Base-by-base conservation (phyloP, 2,888 invertebrate species). In the Scrobipalpa atriplicella region DNA sequence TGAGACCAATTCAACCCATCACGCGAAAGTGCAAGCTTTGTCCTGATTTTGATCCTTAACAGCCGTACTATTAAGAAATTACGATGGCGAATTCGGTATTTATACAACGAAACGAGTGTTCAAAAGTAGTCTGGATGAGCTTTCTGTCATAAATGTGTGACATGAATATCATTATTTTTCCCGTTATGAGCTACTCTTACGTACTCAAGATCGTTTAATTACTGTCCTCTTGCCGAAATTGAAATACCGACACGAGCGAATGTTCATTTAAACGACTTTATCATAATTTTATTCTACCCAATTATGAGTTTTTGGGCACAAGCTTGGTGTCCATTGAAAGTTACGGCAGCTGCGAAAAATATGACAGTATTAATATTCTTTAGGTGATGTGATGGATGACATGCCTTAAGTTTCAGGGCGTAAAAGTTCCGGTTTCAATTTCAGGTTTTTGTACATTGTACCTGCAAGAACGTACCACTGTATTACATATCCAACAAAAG, bases 131-230 rank as follows among this genome's bases (percentile, higher is more conserved):
- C 19, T 21, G 19, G 13, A 18, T 52, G 52, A 18, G 13, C 9
- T 56, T 56, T 19, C 21, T 21, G 21, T 56, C 54, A 21, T 13
- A 56, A 5, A n/a, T 21, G 21, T 21, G 21, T 21, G 54, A 21
- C 21, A 13, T 19, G 54, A 56, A 56, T 21, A 21, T 56, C 19
- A 70, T 68, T 56, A 70, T 68, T 66, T 65, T 69, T 69, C 64
- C 66, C 68, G 65, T 65, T 16, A 66, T 16, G 47, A 47, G 47
- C 47, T 47, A 29, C 13, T 56, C 21, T 13, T 56, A 21, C 21
- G 54, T 13, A 21, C 21, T 56, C 11, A 29, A 56, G 2, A 19
- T 21, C 19, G 21, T 56, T 56, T 56, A 10, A 21, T 21, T 52
- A 52, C 52, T 52, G 16, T 64, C 43, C 21, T 36, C 52, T 65